Percentiles rank a stretch among this genome's conserved stretches.
Evolutionary conservation across 2,797 vertebrate genomes (phyloP).

Genomic region (Notamacropus eugenii): DNA sequence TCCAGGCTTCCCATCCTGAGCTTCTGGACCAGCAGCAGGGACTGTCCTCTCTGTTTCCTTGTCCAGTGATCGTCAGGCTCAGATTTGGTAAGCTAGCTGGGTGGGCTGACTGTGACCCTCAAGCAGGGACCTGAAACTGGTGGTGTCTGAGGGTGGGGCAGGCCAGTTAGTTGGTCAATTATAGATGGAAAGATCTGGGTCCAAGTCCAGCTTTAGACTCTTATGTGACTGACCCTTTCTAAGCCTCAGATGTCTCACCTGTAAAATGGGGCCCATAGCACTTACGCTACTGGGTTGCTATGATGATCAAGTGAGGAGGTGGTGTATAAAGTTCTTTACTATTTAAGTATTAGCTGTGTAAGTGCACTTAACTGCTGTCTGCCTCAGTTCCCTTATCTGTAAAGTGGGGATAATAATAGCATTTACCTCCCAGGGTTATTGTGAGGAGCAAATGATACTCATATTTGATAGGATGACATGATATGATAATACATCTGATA

Average conservation of each 20-base stretch:
- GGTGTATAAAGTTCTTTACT: not conserved
- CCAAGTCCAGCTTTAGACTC: not conserved
- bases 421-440: not conserved
- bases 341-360: not conserved
- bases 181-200: not conserved
- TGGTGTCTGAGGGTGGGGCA: not conserved
- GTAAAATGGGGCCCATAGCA: not conserved
- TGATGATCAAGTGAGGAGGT: not conserved
- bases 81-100: not conserved
- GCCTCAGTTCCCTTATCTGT: not conserved
- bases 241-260: not conserved
- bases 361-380: no score
- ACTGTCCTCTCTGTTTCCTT: not conserved
- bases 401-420: not conserved
- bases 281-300: not conserved
- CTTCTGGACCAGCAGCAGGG: no score
- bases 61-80: not conserved
- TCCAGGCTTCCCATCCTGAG: not conserved
- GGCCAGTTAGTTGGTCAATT: not conserved
- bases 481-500: no score
- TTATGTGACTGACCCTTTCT: not conserved
- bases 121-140: not conserved
- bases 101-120: no score
- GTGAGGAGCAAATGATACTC: not conserved
- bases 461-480: not conserved